Evolutionary conservation across 1,140 invertebrate species (phyloP).

Genomic region (Phthorimaea operculella): DNA sequence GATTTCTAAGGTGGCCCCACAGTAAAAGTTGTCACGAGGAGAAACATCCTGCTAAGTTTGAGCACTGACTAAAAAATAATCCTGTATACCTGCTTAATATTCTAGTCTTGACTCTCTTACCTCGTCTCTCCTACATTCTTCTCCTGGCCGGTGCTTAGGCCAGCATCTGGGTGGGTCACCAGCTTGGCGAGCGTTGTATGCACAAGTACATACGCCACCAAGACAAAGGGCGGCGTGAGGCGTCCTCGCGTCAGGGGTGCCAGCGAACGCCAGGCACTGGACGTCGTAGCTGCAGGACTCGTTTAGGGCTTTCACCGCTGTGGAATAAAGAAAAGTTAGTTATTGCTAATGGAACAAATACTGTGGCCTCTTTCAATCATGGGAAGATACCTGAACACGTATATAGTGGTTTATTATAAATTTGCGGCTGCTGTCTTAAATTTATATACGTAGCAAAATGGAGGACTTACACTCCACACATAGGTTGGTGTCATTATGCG

Average conservation of each 20-base stretch:
- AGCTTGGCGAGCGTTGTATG: conserved; percentile 40
- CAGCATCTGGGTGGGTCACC: conserved; percentile 43
- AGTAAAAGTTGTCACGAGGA: too few relatives aligned
- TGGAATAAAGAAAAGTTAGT: neutral
- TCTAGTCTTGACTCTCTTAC: too few relatives aligned
- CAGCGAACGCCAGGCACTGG: conserved; percentile 45
- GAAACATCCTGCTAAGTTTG: too few relatives aligned
- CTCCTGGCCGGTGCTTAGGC: conserved; percentile 42
- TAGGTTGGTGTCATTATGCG: conserved; percentile 43
- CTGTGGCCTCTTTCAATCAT: too few relatives aligned
- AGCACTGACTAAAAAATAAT: too few relatives aligned
- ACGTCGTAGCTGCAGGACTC: conserved; percentile 53
- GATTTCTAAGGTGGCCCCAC: too few relatives aligned
- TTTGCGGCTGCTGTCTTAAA: too few relatives aligned
- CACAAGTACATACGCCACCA: conserved; percentile 37
- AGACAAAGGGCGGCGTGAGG: conserved; percentile 47
- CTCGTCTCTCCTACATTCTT: conserved; percentile 50
- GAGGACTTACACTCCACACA: conserved; percentile 52
- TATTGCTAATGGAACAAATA: too few relatives aligned
- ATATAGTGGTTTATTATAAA: too few relatives aligned
- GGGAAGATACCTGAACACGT: too few relatives aligned
- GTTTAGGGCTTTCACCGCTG: conserved; percentile 45
- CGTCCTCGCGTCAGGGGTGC: conserved; percentile 26
- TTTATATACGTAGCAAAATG: too few relatives aligned
- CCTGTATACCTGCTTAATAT: too few relatives aligned